Evolutionary conservation across 1,140 invertebrate species (phyloP), one percentile per base, ranked within the genome.

Genomic region (Plutomurus gul): DNA sequence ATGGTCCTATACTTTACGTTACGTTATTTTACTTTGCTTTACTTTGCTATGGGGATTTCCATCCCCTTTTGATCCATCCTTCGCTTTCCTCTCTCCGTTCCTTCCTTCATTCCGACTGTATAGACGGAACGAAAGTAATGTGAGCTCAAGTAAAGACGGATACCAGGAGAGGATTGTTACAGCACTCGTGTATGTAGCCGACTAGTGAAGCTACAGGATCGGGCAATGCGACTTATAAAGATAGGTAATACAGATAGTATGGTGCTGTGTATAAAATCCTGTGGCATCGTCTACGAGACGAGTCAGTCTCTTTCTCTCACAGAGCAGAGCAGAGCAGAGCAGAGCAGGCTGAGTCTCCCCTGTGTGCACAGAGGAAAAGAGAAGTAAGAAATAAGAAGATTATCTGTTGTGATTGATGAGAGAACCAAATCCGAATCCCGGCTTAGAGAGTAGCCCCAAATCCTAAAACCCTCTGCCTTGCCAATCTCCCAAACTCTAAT

Each of bases 401-500:
- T 83, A 83, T 83, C 82, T 83, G 76, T 75, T 71, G 77, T 83
- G 82, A 83, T 83, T 83, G 82, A 83, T 83, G 82, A 83, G n/a
- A n/a, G n/a, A n/a, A n/a, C n/a, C n/a, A n/a, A n/a, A 83, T 83
- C 82, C 79, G 81, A 81, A 83, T 83, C 82, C 82, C 60, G 77
- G 77, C 77, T 79, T 82, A 79, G 73, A 73, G 81, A 82, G 80
- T 78, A 75, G 47, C 80, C 80, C 73, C 56, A 81, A 82, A 79
- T 78, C 81, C 77, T 78, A 79, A 82, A 82, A 75, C 81, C 81
- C 76, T 79, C 81, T 74, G 65, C 77, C 74, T 71, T 79, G 60
- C 81, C 81, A 82, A 82, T 82, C 81, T 82, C 72, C 77, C 74
- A 77, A 82, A 80, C 77, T 82, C 81, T 82, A 79, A 82, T 82